phyloP scores from a whole-genome alignment of 2,888 invertebrate genomes.

The Diarsia brunnea region DNA sequence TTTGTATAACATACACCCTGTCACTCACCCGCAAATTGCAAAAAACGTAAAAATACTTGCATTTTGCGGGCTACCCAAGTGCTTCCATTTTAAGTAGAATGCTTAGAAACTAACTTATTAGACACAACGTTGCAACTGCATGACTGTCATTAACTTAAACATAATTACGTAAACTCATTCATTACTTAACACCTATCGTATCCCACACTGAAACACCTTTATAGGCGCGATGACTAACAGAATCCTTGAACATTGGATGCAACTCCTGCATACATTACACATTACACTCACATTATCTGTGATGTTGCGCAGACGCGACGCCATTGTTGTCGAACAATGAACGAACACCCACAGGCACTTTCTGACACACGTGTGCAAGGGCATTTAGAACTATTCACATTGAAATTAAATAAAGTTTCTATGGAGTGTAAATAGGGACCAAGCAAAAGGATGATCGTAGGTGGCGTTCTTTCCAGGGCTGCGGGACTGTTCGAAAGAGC shows the following conservation, averaged over 20 bases:
- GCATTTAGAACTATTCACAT: conserved; percentile 54
- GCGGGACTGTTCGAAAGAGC: too few relatives aligned
- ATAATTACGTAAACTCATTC: conserved; percentile 12
- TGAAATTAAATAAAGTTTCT: conserved; percentile 17
- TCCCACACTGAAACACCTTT: conserved; percentile 66
- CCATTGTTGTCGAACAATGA: conserved; percentile 88
- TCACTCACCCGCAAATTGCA: too few relatives aligned
- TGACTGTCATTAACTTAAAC: not conserved
- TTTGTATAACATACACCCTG: too few relatives aligned
- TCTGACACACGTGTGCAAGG: conserved; percentile 77
- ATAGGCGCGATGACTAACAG: conserved; percentile 75
- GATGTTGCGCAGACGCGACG: conserved; percentile 79
- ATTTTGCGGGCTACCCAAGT: too few relatives aligned
- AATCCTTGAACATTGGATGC: conserved; percentile 83
- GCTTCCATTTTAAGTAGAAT: too few relatives aligned
- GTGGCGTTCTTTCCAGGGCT: not conserved
- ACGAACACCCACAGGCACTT: conserved; percentile 80
- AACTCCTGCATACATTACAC: conserved; percentile 84
- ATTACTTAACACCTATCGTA: conserved; percentile 44
- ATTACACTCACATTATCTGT: conserved; percentile 73
- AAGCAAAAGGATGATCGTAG: not conserved
- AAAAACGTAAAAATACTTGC: too few relatives aligned
- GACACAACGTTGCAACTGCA: not conserved
- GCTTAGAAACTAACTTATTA: not conserved
- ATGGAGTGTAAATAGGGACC: not conserved